Percentiles rank a stretch among this genome's conserved stretches.
Conservation (phyloP, 2,113 vertebrate species). For the Neopipo cinnamomea region DNA sequence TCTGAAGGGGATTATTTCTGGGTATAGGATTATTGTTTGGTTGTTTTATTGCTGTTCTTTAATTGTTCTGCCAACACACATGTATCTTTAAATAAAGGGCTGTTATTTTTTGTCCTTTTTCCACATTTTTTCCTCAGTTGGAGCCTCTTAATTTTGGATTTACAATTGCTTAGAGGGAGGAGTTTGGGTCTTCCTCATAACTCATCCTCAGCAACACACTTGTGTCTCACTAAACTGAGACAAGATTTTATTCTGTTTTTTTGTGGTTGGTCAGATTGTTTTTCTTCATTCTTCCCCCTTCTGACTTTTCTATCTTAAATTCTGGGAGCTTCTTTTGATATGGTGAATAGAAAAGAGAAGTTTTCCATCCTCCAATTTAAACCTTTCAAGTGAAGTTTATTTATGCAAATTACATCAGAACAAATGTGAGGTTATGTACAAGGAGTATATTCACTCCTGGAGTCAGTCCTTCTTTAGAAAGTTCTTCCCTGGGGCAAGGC, state of each 20-base stretch:
- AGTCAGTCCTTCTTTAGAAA: neutral
- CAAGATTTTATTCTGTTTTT: neutral
- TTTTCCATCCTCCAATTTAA: neutral
- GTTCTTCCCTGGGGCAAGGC: neutral
- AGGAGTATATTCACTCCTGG: neutral
- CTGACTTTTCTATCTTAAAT: neutral
- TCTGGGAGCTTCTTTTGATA: neutral
- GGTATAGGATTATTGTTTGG: no score
- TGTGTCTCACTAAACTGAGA: no score
- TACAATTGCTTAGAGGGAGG: no score
- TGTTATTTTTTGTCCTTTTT: no score
- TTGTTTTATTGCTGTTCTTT: no score
- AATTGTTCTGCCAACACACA: no score
- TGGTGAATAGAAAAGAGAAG: neutral
- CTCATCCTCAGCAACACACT: no score
- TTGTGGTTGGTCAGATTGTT: neutral
- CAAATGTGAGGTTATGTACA: neutral
- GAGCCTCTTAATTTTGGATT: no score
- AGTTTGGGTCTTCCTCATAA: no score
- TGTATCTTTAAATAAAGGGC: no score
- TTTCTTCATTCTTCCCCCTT: neutral
- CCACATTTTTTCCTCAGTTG: no score
- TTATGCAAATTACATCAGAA: neutral
- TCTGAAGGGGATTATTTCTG: no score
- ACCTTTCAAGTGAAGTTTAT: neutral